Base-by-base conservation (phyloP, 1,140 invertebrate species). In the Neotoxoptera formosana region DNA sequence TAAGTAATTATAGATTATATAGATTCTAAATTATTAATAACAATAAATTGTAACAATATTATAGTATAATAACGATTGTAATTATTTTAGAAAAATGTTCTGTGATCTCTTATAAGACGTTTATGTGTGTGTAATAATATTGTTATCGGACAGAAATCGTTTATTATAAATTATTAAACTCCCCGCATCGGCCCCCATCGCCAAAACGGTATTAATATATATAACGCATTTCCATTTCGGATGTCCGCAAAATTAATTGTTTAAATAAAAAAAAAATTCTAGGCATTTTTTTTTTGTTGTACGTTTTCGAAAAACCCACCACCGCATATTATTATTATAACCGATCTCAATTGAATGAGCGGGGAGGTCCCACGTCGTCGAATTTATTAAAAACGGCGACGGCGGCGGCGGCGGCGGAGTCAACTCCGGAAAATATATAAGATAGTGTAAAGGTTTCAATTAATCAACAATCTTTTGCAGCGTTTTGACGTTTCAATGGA, bases 401-500 rank as follows among this genome's bases (percentile, higher is more conserved):
- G 51, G 48, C 34, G n/a, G 23, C 41, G n/a, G 23, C 67, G 47
- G 36, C 9, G 51, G 48, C 34, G n/a, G 23, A n/a, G 60, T 14
- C 23, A 30, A 91, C 81, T 51, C 76, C 25, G 34, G 84, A 92
- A 92, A 53, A 93, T n/a, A n/a, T n/a, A n/a, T 93, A 93, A 93
- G 81, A 93, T 93, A 53, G 48, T 86, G 91, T 36, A 53, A 86
- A 86, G 67, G 91, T 84, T 93, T 93, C 91, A 86, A 93, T 93
- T 92, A 86, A 93, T 93, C 47, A 93, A 86, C 48, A 53, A 93
- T 93, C 81, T 93, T 93, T 93, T 86, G 36, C 91, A 53, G 30
- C 81, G 81, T 93, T 93, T 93, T 93, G 91, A 93, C 91, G 48
- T 93, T 93, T 93, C 91, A 84, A 53, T 93, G 91, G 67, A 92